Evolutionary conservation across 2,888 invertebrate genomes (phyloP).

Genomic region (Patella pellucida): DNA sequence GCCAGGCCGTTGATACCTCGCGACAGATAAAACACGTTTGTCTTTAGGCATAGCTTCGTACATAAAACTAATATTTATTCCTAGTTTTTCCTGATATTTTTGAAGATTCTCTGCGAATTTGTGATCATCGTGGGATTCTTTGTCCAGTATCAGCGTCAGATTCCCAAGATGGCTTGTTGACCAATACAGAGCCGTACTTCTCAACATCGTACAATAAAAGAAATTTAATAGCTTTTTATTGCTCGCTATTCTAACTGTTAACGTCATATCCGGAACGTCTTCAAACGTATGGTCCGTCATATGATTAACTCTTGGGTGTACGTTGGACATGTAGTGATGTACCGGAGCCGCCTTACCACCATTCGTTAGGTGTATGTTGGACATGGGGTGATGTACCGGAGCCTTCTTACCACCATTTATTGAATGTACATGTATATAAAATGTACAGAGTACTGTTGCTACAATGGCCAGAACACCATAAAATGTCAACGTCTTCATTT

Average conservation of each 20-base stretch:
- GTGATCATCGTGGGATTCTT: not conserved
- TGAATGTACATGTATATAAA: no score
- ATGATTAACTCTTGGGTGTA: no score
- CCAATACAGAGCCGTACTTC: not conserved
- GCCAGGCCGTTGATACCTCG: not conserved
- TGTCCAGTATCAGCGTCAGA: not conserved
- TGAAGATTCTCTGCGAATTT: not conserved
- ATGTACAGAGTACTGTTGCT: no score
- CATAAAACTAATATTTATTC: not conserved
- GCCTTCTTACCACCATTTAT: no score
- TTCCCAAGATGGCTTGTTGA: not conserved
- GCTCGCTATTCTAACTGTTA: not conserved
- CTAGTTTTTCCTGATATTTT: not conserved
- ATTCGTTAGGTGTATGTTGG: no score
- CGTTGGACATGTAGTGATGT: no score
- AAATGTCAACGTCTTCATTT: no score
- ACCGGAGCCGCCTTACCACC: no score
- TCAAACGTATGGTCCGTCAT: no score
- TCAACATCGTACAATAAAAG: not conserved
- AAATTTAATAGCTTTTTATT: not conserved
- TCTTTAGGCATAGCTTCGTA: not conserved
- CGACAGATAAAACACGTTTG: not conserved
- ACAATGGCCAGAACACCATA: no score
- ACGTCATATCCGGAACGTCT: not conserved
- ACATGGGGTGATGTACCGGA: no score